Percentiles rank a stretch among this genome's conserved stretches.
Conservation (phyloP, 2,888 invertebrate species). For the Venusia cambrica region DNA sequence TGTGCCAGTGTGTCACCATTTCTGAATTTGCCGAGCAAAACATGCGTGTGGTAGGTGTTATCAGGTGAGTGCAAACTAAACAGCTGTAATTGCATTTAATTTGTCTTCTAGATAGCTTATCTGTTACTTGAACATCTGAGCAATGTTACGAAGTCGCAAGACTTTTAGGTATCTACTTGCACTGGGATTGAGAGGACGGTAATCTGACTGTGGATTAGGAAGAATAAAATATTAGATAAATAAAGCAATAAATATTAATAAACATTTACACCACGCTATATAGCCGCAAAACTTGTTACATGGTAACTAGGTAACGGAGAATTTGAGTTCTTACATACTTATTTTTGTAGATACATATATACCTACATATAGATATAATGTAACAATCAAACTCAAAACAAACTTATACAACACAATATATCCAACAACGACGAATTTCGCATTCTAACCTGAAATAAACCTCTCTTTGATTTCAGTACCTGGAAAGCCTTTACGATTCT, state of each 20-base stretch:
- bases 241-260: too few relatives aligned
- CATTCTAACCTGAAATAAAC: conserved; percentile 1
- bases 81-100: conserved; percentile 40
- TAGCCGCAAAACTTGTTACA: too few relatives aligned
- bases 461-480: conserved; percentile 18
- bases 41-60: conserved; percentile 18
- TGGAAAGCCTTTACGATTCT: conserved; percentile 17
- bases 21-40: conserved; percentile 27
- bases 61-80: conserved; percentile 32
- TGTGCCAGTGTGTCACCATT: conserved; percentile 29
- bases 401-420: too few relatives aligned
- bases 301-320: too few relatives aligned
- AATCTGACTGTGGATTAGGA: too few relatives aligned
- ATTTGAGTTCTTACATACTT: too few relatives aligned
- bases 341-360: too few relatives aligned
- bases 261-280: too few relatives aligned
- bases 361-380: too few relatives aligned
- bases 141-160: neutral
- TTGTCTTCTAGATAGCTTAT: conserved; percentile 46
- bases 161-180: neutral
- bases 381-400: too few relatives aligned
- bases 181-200: too few relatives aligned
- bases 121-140: conserved; percentile 24
- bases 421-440: conserved; percentile 2
- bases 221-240: too few relatives aligned